These are phyloP conservation scores for Prunella fulvescens DNA, from an alignment of 2,113 vertebrate genomes.

Conservation along the genomic window DNA sequence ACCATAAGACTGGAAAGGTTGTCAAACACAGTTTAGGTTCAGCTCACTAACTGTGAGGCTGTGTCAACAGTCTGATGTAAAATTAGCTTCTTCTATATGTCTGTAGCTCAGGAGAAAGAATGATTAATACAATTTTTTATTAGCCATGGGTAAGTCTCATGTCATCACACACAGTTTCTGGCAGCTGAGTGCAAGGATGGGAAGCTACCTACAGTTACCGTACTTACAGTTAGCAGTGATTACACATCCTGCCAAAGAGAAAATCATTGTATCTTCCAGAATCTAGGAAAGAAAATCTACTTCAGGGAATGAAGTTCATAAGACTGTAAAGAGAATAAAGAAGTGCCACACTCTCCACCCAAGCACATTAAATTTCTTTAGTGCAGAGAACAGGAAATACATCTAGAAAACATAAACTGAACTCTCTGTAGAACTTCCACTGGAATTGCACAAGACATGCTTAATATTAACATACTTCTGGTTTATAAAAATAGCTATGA, in stretches of 20 bases:
- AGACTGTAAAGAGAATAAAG: neutral
- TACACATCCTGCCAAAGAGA: conserved; percentile 88
- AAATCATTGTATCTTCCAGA: conserved; percentile 96
- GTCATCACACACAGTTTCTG: neutral
- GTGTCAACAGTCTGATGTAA: neutral
- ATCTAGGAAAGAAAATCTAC: conserved; percentile 78
- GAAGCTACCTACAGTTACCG: neutral
- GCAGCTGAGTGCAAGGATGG: neutral
- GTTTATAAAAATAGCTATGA: neutral
- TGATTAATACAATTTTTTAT: neutral
- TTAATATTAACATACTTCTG: neutral
- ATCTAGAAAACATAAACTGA: neutral
- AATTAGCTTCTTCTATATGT: neutral
- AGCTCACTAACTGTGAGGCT: conserved; percentile 26
- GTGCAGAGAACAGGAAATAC: neutral
- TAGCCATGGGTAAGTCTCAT: neutral
- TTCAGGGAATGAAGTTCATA: conserved; percentile 44
- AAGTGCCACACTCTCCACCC: neutral
- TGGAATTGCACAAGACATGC: neutral
- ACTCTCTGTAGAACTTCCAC: neutral
- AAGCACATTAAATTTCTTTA: conserved; percentile 8
- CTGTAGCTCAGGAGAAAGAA: conserved; percentile 9
- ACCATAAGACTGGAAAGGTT: neutral
- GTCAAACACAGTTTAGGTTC: conserved; percentile 33
- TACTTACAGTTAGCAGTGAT: conserved; percentile 94